Evolutionary conservation across 2,113 vertebrate species (phyloP).

Genomic region (Gadus macrocephalus): DNA sequence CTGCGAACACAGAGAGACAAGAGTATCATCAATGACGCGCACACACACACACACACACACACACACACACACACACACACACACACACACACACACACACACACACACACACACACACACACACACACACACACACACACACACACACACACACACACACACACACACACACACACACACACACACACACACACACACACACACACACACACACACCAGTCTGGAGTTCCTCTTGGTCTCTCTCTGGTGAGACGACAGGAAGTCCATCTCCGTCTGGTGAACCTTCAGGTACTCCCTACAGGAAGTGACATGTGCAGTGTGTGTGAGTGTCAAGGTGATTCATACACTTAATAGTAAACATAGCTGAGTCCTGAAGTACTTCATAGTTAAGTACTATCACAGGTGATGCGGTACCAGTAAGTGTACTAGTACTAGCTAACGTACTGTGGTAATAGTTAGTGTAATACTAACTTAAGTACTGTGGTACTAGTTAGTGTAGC

Average conservation of each 20-base stretch:
- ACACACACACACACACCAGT: slow-evolving; percentile 76
- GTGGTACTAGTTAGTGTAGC: not conserved
- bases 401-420: not conserved
- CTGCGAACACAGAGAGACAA: slow-evolving; percentile 64
- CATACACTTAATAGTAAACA: not conserved
- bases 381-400: not conserved
- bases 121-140: slow-evolving; percentile 62
- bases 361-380: not conserved
- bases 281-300: slow-evolving; percentile 82
- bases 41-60: not conserved
- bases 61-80: not conserved
- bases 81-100: slow-evolving; percentile 66
- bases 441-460: not conserved
- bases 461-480: not conserved
- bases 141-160: not conserved
- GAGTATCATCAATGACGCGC: too few species aligned
- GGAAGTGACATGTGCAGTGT: slow-evolving; percentile 9
- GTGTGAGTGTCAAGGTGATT: too few species aligned
- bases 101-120: slow-evolving; percentile 17
- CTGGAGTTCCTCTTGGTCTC: slow-evolving; percentile 89
- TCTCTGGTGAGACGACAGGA: slow-evolving; percentile 81
- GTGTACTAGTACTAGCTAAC: slow-evolving; percentile 6
- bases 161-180: too few species aligned
- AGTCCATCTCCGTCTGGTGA: slow-evolving; percentile 87
- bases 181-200: not conserved